Evolutionary conservation across 2,797 vertebrate genomes (phyloP), one percentile per base, ranked within the genome.

Genomic region (Oreortyx pictus): DNA sequence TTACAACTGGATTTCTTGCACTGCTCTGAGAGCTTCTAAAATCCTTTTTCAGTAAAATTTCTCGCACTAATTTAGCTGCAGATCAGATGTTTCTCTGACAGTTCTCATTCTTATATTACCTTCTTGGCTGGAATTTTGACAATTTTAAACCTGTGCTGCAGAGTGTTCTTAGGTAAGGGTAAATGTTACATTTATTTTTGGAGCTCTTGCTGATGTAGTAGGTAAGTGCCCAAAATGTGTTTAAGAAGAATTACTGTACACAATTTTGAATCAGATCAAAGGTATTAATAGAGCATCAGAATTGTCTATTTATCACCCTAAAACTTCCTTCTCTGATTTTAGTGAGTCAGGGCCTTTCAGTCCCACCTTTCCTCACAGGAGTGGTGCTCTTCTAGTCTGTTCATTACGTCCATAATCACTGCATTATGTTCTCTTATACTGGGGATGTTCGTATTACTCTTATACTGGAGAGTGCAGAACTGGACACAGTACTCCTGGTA

Each of bases 11-110:
- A 76, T 70, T 17, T 56, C 33, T 86, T 47, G 12, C 24, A 39
- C 22, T 83, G 59, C 65, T 61, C 74, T 88, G 70, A 81, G 54
- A 94, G 59, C 35, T 92, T 94, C 92, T 67, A 85, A 94, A 94
- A 73, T 70, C n/a, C 11, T 41, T 82, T 94, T 93, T 85, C 62
- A 61, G 91, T 83, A 57, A 93, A 88, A 47, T 57, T 76, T 80
- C 4, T 25, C 91, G 12, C 20, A 78, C 93, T 82, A 90, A 76
- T 78, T 94, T 93, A 80, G 17, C n/a, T 94, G 54, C 71, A 91
- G 80, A 75, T 95, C 39, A 68, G 13, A 18, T 71, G 20, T 66
- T 86, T 52, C 3, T 82, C 35, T 83, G 13, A 70, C 18, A 54
- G 22, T 33, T 91, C 39, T 70, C 59, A 37, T 89, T 89, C 20